These are phyloP conservation scores for Helicoverpa zea DNA, from an alignment of 1,140 invertebrate genomes.

Conservation along the genomic window DNA sequence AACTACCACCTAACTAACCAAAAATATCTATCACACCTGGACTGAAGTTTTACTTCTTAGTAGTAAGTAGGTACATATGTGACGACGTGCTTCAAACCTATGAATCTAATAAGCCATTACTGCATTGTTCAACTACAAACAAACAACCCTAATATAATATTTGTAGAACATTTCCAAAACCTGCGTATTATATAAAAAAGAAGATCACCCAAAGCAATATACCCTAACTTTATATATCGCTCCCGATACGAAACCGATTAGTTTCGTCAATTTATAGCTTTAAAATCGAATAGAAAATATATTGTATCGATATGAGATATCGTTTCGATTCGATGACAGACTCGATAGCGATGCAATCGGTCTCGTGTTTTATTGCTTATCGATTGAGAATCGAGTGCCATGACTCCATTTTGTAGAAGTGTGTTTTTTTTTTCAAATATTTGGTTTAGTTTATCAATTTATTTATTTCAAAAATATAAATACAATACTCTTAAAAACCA, in stretches of 20 bases:
- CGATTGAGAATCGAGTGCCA: background rate
- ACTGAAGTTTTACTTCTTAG: too few species aligned
- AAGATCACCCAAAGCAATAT: conserved; percentile 14
- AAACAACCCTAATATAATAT: too few species aligned
- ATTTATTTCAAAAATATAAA: too few species aligned
- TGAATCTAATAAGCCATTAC: too few species aligned
- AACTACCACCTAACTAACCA: too few species aligned
- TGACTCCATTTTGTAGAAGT: background rate
- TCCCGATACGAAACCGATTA: conserved; percentile 25
- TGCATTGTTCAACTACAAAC: too few species aligned
- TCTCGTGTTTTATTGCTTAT: conserved; percentile 26
- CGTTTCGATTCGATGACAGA: conserved; percentile 33
- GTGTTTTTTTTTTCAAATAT: too few species aligned
- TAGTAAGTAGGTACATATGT: too few species aligned
- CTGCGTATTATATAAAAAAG: background rate
- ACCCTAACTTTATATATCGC: conserved; percentile 20
- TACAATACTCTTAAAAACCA: too few species aligned
- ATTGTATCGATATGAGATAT: conserved; percentile 43
- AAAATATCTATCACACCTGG: too few species aligned
- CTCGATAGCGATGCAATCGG: conserved; percentile 9
- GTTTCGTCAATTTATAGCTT: conserved; percentile 37
- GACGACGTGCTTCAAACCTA: too few species aligned
- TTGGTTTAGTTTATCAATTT: too few species aligned
- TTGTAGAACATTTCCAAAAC: background rate
- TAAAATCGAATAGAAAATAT: conserved; percentile 34